These are phyloP conservation scores for Aporrectodea caliginosa DNA, from an alignment of 1,140 invertebrate genomes.

Conservation along the genomic window DNA sequence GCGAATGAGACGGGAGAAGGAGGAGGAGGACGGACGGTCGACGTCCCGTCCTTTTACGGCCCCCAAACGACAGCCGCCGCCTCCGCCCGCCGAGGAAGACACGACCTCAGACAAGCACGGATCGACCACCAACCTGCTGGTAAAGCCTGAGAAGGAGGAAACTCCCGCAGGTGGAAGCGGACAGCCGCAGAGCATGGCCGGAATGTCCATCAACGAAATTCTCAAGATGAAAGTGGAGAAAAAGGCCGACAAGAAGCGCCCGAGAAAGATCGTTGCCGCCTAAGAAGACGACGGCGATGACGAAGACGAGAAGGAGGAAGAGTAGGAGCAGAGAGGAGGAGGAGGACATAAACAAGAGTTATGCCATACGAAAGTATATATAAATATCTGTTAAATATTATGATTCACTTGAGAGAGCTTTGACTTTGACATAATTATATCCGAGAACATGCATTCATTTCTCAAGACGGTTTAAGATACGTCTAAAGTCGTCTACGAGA, in stretches of 20 bases:
- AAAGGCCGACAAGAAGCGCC: constrained; percentile 19
- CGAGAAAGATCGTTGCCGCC: constrained; percentile 19
- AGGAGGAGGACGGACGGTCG: constrained; percentile 8
- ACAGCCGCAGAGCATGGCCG: background rate
- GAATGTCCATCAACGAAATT: constrained; percentile 23
- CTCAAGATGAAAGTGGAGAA: constrained; percentile 10
- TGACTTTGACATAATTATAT: too few species aligned
- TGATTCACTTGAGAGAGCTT: too few species aligned
- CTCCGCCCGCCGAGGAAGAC: background rate
- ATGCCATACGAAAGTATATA: too few species aligned
- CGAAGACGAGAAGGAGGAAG: background rate
- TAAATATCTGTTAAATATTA: too few species aligned
- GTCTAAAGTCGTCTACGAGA: too few species aligned
- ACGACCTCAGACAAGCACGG: background rate
- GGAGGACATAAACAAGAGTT: background rate
- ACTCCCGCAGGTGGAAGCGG: background rate
- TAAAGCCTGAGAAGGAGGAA: background rate
- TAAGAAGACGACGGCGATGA: background rate
- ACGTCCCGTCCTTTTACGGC: constrained; percentile 1
- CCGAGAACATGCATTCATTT: too few species aligned
- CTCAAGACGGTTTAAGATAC: too few species aligned
- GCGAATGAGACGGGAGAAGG: constrained; percentile 13
- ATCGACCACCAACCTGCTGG: constrained; percentile 13
- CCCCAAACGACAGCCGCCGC: background rate
- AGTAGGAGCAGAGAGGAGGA: background rate